Evolutionary conservation across 2,797 vertebrate species (phyloP).

Genomic region (Onychomys torridus): DNA sequence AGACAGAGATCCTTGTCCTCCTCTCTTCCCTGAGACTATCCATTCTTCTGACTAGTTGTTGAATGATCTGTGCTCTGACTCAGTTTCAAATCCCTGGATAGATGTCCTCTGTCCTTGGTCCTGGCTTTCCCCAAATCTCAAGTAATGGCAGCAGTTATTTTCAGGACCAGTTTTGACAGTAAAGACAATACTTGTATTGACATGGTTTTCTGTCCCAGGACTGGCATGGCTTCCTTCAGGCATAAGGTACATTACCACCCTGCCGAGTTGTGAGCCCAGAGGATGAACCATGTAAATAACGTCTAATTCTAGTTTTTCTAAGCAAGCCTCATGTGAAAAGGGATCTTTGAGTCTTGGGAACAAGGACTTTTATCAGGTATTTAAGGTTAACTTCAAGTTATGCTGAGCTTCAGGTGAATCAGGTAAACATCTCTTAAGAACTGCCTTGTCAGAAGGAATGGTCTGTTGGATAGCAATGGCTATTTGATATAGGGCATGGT

Average conservation of each 20-base stretch:
- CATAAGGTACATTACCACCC: slow-evolving; percentile 77
- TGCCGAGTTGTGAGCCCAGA: slow-evolving; percentile 43
- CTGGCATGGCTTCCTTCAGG: slow-evolving; percentile 79
- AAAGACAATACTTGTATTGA: slow-evolving; percentile 82
- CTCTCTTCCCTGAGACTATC: neutral
- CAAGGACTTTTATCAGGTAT: neutral
- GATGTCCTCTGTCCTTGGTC: slow-evolving; percentile 89
- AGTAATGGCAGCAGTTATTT: slow-evolving; percentile 45
- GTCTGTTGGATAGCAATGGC: neutral
- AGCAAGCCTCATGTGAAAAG: slow-evolving; percentile 26
- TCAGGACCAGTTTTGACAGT: slow-evolving; percentile 40
- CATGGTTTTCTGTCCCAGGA: slow-evolving; percentile 66
- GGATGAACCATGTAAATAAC: slow-evolving; percentile 22
- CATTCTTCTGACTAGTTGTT: slow-evolving; percentile 10
- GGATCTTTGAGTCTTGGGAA: neutral
- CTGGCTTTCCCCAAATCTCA: slow-evolving; percentile 73
- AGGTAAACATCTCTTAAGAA: slow-evolving; percentile 17
- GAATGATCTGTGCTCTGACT: slow-evolving; percentile 53
- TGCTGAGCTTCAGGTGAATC: neutral
- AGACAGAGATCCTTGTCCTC: slow-evolving; percentile 27
- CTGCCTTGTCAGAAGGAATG: neutral
- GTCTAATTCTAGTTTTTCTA: neutral
- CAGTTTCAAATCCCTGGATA: slow-evolving; percentile 63
- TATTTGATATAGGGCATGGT: neutral
- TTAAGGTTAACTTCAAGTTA: slow-evolving; percentile 39